Conservation (phyloP, 1,140 invertebrate genomes). For the Colletes gigas region DNA sequence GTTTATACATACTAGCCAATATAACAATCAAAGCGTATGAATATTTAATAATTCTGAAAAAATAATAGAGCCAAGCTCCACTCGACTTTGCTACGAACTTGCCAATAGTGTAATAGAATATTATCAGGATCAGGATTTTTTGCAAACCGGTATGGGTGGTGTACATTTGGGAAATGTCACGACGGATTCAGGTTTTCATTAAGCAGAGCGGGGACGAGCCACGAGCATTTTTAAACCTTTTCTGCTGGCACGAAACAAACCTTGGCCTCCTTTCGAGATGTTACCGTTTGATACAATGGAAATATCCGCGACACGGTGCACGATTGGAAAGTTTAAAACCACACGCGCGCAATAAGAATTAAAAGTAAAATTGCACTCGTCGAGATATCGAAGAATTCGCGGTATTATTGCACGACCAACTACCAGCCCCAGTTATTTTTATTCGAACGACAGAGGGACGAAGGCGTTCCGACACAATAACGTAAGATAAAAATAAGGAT, state of each 20-base stretch:
- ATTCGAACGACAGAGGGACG: not conserved
- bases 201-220: not conserved
- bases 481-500: constrained; percentile 29
- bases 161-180: not conserved
- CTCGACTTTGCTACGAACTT: not conserved
- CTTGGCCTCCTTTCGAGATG: constrained; percentile 25
- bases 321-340: too few relatives aligned
- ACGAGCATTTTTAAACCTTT: constrained; percentile 6
- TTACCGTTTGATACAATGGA: not conserved
- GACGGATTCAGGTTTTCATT: not conserved
- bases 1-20: too few relatives aligned
- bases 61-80: too few relatives aligned
- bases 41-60: too few relatives aligned
- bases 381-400: not conserved
- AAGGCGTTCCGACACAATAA: not conserved
- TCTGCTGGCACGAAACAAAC: not conserved
- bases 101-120: not conserved
- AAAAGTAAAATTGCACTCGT: not conserved
- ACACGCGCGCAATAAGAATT: not conserved
- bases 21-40: too few relatives aligned
- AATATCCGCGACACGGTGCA: not conserved
- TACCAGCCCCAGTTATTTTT: constrained; percentile 28
- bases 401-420: constrained; percentile 34
- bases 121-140: not conserved
- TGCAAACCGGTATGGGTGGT: not conserved